A percentile compares a stretch with the other conserved stretches of the same genome.
Evolutionary conservation across 2,113 vertebrate species (phyloP).

Genomic region (Sisor rabdophorus): DNA sequence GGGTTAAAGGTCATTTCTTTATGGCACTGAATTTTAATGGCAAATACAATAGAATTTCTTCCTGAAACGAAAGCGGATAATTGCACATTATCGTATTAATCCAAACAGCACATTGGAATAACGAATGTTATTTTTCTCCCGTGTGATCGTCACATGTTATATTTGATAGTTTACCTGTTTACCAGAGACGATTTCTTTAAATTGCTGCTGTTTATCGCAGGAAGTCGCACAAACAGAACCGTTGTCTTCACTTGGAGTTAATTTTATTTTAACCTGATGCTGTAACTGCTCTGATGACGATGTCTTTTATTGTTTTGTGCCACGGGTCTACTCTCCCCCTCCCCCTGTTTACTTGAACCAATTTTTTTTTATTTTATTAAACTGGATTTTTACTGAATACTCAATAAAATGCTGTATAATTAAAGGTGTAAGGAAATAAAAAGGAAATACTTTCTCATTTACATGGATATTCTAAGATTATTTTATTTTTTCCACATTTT

Average conservation of each 20-base stretch:
- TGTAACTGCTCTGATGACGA: background rate
- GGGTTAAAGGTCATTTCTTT: slow-evolving; percentile 7
- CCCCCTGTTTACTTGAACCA: slow-evolving; percentile 47
- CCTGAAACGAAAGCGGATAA: slow-evolving; percentile 18
- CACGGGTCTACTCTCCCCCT: slow-evolving; percentile 2
- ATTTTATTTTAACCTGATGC: slow-evolving; percentile 3
- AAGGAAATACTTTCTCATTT: slow-evolving; percentile 29
- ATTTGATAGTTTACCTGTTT: slow-evolving; percentile 41
- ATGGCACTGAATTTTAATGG: slow-evolving; percentile 43
- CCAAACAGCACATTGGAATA: slow-evolving; percentile 45
- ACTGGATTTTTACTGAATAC: slow-evolving; percentile 26
- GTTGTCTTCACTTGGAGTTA: slow-evolving; percentile 39
- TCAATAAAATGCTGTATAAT: background rate
- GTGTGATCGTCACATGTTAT: slow-evolving; percentile 34
- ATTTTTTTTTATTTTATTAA: slow-evolving; percentile 8
- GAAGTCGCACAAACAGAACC: slow-evolving; percentile 41
- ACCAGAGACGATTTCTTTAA: slow-evolving; percentile 43
- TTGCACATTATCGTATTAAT: slow-evolving; percentile 41
- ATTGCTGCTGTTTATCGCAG: slow-evolving; percentile 55
- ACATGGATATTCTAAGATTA: background rate
- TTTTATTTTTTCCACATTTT: background rate
- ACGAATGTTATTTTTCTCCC: slow-evolving; percentile 4
- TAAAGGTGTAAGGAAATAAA: slow-evolving; percentile 34
- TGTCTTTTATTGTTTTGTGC: too few relatives aligned
- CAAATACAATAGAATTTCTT: slow-evolving; percentile 24